Evolutionary conservation across 2,797 vertebrate genomes (phyloP).

Genomic region (Pithecia hirsuta): DNA sequence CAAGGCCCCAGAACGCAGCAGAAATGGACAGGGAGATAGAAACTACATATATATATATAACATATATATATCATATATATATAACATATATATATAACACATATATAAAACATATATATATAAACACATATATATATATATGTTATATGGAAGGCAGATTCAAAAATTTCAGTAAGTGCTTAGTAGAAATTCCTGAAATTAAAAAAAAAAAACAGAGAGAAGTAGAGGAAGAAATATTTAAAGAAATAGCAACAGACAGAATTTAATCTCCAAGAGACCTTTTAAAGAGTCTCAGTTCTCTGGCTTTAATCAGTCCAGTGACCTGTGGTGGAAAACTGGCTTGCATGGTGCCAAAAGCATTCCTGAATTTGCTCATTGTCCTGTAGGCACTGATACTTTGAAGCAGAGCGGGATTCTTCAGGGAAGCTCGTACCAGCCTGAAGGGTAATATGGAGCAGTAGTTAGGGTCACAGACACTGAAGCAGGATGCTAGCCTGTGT

Average conservation of each 20-base stretch:
- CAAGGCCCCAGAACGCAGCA: not conserved
- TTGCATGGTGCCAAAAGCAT: not conserved
- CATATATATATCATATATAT: too few relatives aligned
- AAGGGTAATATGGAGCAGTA: rapidly evolving
- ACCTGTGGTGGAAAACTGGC: not conserved
- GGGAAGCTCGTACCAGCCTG: not conserved
- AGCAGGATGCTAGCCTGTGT: rapidly evolving
- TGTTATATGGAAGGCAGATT: not conserved
- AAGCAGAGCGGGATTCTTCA: not conserved
- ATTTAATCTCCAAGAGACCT: not conserved
- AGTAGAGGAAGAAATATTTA: not conserved
- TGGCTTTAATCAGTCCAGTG: not conserved
- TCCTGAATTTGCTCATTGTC: rapidly evolving
- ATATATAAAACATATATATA: too few relatives aligned
- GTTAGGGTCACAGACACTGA: too few relatives aligned
- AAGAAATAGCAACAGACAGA: not conserved
- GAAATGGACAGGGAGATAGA: not conserved
- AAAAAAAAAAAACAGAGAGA: not conserved
- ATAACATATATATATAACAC: too few relatives aligned
- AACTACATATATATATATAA: not conserved
- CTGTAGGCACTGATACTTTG: too few relatives aligned
- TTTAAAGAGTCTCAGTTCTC: not conserved
- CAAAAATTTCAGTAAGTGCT: not conserved
- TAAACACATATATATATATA: too few relatives aligned
- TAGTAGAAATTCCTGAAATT: not conserved